Evolutionary conservation across 2,113 vertebrate genomes (phyloP).

Genomic region (Gadus chalcogrammus): DNA sequence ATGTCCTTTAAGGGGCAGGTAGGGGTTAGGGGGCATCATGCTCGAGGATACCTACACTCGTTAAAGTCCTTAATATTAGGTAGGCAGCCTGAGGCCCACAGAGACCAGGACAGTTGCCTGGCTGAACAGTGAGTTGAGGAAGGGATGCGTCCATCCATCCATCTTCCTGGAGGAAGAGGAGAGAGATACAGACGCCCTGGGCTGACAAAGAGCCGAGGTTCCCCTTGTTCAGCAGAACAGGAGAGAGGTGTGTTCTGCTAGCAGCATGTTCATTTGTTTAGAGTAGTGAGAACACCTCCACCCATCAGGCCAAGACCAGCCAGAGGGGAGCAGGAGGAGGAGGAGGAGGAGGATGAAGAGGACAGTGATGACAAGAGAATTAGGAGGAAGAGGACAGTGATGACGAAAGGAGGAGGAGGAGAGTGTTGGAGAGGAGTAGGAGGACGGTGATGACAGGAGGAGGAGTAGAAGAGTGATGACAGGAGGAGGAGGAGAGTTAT

Average conservation of each 20-base stretch:
- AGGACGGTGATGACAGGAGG: no score
- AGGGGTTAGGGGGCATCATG: no score
- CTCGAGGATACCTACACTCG: no score
- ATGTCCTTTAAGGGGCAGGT: no score
- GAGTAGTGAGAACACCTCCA: slow-evolving; percentile 46
- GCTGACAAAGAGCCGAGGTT: slow-evolving; percentile 54
- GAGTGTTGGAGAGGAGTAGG: background rate
- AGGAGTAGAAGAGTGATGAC: background rate
- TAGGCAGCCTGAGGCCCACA: slow-evolving; percentile 16
- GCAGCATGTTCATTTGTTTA: slow-evolving; percentile 54
- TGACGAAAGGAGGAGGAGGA: no score
- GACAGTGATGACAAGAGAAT: background rate
- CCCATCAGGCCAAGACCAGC: slow-evolving; percentile 41
- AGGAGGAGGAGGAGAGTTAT: no score
- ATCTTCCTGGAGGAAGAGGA: slow-evolving; percentile 54
- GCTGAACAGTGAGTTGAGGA: slow-evolving; percentile 42
- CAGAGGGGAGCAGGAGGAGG: background rate
- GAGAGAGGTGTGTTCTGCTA: background rate
- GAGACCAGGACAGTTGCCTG: slow-evolving; percentile 20
- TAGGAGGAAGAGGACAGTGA: background rate
- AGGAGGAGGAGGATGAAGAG: background rate
- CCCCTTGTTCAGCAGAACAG: slow-evolving; percentile 54
- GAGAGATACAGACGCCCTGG: slow-evolving; percentile 41
- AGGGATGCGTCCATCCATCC: slow-evolving; percentile 54
- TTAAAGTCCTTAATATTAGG: background rate